Base-by-base conservation (phyloP, 2,888 invertebrate genomes). In the Mythimna loreyi region DNA sequence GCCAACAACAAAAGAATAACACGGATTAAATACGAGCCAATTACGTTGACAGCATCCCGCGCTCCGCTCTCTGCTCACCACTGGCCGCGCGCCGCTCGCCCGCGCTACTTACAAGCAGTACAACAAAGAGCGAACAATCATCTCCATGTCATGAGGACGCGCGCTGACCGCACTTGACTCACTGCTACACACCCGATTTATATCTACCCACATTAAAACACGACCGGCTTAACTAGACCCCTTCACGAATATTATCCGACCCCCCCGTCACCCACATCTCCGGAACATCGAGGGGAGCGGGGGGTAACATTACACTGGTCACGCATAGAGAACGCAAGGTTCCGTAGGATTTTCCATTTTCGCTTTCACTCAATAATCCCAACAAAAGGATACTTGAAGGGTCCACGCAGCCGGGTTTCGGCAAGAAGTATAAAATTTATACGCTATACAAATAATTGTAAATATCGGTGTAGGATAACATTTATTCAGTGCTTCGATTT, bases 311-410 rank as follows among this genome's bases (percentile, higher is more conserved):
- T 66, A 78, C 13, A 64, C 21, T 79, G 81, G 85, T 65, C 57
- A 55, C 36, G 61, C 62, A 64, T 61, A 70, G 19, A 71, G 66
- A 78, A 81, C 80, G 78, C 77, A 81, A 78, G 84, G 80, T 81
- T 77, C 75, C 73, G 75, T 72, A 80, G 82, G 85, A 87, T 87
- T 88, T 89, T 86, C 86, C 85, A 86, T 87, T 89, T 88, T 86
- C 85, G 85, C 82, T 85, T 92, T 90, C 87, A 87, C 89, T 89
- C 89, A 89, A 91, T 90, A 91, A 89, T 90, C 85, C 78, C 80
- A 85, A 91, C 90, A 91, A 92, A 90, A 87, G 87, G 87, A 88
- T 88, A 86, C 85, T 86, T 80, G 84, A 87, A 86, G 81, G 85
- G 84, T 86, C 76, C 72, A 66, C 81, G 80, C 84, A 71, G 80